phyloP scores from a whole-genome alignment of 2,113 vertebrate species.

The Forbesichthys papilliferus region DNA sequence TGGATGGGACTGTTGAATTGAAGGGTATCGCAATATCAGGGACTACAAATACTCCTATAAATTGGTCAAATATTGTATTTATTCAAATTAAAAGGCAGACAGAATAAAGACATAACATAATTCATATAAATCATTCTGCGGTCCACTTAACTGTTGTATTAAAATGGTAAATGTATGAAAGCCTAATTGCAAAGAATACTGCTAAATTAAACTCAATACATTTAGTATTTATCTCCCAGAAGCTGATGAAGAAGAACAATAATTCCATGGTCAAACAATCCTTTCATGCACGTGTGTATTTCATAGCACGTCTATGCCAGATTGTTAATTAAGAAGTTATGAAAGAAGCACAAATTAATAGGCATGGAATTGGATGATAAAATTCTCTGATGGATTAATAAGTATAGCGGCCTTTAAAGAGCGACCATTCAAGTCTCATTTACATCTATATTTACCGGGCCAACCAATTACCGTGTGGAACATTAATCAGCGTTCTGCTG shows the following conservation, averaged over 20 bases:
- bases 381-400: constrained; percentile 51
- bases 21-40: too few species aligned
- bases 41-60: constrained; percentile 13
- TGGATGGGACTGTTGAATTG: too few species aligned
- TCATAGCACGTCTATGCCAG: constrained; percentile 16
- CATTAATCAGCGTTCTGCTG: constrained; percentile 40
- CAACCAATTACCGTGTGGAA: constrained; percentile 59
- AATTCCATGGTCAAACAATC: constrained; percentile 35
- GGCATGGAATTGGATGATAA: constrained; percentile 49
- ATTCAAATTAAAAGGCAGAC: constrained; percentile 45
- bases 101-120: constrained; percentile 31
- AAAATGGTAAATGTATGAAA: constrained; percentile 9
- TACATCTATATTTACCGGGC: constrained; percentile 52
- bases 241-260: constrained; percentile 4
- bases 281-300: constrained; percentile 27
- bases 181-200: not conserved
- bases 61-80: constrained; percentile 51
- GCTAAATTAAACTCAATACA: not conserved
- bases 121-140: constrained; percentile 36
- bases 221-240: not conserved
- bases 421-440: constrained; percentile 52
- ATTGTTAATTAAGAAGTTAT: constrained; percentile 38
- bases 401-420: constrained; percentile 55
- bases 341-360: constrained; percentile 35
- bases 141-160: constrained; percentile 13